Percentiles rank a stretch among this genome's conserved stretches.
phyloP scores from a whole-genome alignment of 2,888 invertebrate genomes.

The Empis livida region DNA sequence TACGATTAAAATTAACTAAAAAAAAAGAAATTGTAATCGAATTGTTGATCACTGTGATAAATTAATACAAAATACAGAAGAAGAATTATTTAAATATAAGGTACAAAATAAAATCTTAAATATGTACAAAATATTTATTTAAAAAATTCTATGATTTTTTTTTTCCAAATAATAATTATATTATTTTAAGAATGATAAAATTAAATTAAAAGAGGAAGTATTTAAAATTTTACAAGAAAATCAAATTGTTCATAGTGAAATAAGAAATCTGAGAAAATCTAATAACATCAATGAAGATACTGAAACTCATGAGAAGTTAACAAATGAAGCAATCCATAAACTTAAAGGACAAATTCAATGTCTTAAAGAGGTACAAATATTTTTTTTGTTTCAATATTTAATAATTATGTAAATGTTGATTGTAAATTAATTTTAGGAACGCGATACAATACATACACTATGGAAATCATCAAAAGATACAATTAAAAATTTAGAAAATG shows the following conservation, averaged over 20 bases:
- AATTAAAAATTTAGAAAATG: constrained; percentile 51
- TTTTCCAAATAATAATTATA: background rate
- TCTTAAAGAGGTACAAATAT: constrained; percentile 28
- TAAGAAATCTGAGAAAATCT: constrained; percentile 17
- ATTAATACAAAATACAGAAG: constrained; percentile 21
- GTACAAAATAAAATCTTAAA: constrained; percentile 6
- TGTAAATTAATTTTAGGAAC: constrained; percentile 39
- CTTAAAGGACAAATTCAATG: constrained; percentile 31
- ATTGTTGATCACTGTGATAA: constrained; percentile 22
- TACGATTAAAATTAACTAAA: background rate
- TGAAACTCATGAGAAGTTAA: constrained; percentile 18
- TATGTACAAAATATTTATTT: background rate
- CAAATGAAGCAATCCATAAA: constrained; percentile 28
- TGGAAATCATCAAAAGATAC: constrained; percentile 56
- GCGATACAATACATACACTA: constrained; percentile 47
- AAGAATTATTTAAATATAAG: constrained; percentile 22
- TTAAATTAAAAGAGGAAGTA: constrained; percentile 24
- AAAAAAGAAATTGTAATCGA: constrained; percentile 14
- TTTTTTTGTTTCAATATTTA: too few relatives aligned
- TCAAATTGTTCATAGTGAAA: constrained; percentile 19
- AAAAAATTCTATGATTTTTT: background rate
- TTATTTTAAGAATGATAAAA: constrained; percentile 24
- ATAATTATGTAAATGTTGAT: background rate
- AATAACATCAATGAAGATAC: constrained; percentile 9
- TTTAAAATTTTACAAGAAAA: constrained; percentile 31